Conservation (phyloP, 92 coral and sea anemone species). For the Porites divaricata region DNA sequence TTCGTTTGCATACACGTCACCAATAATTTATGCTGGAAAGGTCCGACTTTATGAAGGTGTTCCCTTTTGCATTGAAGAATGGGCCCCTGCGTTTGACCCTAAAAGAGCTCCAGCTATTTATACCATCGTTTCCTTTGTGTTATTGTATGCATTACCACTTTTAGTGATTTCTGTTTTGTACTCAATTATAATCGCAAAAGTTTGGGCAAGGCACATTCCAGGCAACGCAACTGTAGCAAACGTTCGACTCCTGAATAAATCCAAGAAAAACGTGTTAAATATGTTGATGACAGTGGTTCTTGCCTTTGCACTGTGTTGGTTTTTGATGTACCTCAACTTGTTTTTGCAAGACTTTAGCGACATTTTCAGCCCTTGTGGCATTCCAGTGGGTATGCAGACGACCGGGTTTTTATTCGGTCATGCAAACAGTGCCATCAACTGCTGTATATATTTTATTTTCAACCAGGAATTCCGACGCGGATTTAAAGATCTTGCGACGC, state of each 20-base stretch:
- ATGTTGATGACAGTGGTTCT: constrained; percentile 69
- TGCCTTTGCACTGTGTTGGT: constrained; percentile 70
- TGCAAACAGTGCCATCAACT: constrained; percentile 69
- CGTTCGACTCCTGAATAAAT: constrained; percentile 41
- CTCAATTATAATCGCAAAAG: constrained; percentile 66
- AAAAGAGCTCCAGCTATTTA: constrained; percentile 42
- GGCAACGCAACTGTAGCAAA: constrained; percentile 63
- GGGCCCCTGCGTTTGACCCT: constrained; percentile 67
- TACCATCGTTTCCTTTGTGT: constrained; percentile 58
- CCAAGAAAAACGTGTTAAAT: constrained; percentile 66
- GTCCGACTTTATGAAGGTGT: constrained; percentile 14
- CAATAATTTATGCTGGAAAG: constrained; percentile 52
- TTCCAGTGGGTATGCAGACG: constrained; percentile 34
- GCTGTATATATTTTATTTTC: constrained; percentile 66
- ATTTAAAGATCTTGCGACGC: constrained; percentile 46
- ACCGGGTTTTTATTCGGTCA: constrained; percentile 53
- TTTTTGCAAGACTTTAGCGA: constrained; percentile 38
- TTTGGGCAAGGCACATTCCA: constrained; percentile 73
- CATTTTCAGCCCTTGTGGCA: constrained; percentile 35
- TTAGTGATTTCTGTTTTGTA: constrained; percentile 55
- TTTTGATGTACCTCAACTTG: constrained; percentile 35
- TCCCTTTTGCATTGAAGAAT: constrained; percentile 54
- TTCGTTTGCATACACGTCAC: constrained; percentile 36
- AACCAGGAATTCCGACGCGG: constrained; percentile 77
- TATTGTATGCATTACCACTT: constrained; percentile 60